Evolutionary conservation across 2,797 vertebrate genomes (phyloP), one percentile per base, ranked within the genome.

Genomic region (Notolepis coatsorum): DNA sequence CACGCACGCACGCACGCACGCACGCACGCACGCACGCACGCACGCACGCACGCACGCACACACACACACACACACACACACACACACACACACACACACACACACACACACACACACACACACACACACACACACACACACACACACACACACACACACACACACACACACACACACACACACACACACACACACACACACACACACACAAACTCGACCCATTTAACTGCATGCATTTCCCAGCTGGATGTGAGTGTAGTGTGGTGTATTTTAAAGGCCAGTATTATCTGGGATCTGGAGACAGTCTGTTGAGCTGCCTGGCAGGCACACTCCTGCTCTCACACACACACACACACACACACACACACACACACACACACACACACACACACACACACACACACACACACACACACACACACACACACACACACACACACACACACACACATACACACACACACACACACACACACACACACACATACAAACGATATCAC

Each of bases 211-310:
- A n/a, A n/a, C n/a, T n/a, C n/a, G n/a, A n/a, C n/a, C n/a, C n/a
- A n/a, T n/a, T n/a, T n/a, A n/a, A n/a, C n/a, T n/a, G n/a, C n/a
- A 33, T 50, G 4, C 77, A 78, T 82, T 86, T 85, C 84, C 78
- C 87, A 87, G 85, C 85, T 77, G 80, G 79, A 82, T 78, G 79
- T 63, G 60, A 80, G 79, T 63, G 83, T 84, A 82, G 79, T 56
- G 73, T 86, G 4, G 83, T 56, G 81, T 75, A 66, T 87, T 88
- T 88, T 80, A 86, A 87, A 90, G 87, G 89, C 80, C 74, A 74
- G 41, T 80, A 86, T 90, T 87, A 84, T 89, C 80, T 85, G n/a
- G n/a, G n/a, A n/a, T n/a, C n/a, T 84, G 74, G 72, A 82, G 79
- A 84, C 80, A 82, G 79, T 83, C 80, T 82, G 77, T 84, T 90